These are phyloP conservation scores for Buphagus erythrorhynchus DNA, from an alignment of 2,797 vertebrate genomes.

Conservation along the genomic window DNA sequence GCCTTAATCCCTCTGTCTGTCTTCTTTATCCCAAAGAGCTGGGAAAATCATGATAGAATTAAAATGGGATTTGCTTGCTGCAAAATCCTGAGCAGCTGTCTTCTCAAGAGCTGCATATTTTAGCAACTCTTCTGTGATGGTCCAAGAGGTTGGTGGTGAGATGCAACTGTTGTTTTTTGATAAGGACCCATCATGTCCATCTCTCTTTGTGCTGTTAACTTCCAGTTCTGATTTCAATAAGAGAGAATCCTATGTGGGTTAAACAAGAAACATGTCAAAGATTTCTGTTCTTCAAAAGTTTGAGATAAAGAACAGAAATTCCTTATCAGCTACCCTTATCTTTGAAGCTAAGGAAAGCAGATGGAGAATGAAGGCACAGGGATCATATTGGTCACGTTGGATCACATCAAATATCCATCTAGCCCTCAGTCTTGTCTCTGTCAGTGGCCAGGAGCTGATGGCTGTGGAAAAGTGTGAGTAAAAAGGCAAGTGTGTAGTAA, in stretches of 20 bases:
- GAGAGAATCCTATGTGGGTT: neutral
- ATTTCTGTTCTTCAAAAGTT: neutral
- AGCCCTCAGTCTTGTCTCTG: neutral
- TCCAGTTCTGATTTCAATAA: neutral
- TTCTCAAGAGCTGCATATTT: neutral
- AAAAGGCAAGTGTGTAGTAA: neutral
- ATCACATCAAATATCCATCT: neutral
- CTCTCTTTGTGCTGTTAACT: neutral
- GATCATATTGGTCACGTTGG: neutral
- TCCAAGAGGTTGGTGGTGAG: neutral
- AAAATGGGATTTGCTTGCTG: slow-evolving; percentile 35
- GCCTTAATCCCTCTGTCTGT: slow-evolving; percentile 54
- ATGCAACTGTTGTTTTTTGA: neutral
- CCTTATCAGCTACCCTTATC: neutral
- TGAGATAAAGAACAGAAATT: neutral
- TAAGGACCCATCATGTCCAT: neutral
- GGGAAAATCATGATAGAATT: slow-evolving; percentile 39
- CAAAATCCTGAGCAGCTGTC: slow-evolving; percentile 45
- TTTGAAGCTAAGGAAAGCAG: neutral
- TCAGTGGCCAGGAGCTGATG: neutral
- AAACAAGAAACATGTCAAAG: neutral
- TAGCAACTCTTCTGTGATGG: neutral
- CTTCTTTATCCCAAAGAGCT: slow-evolving; percentile 42
- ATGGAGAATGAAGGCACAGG: neutral
- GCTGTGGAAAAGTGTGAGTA: neutral